Evolutionary conservation across 1,140 invertebrate species (phyloP), one percentile per base, ranked within the genome.

Genomic region (Panulirus ornatus): DNA sequence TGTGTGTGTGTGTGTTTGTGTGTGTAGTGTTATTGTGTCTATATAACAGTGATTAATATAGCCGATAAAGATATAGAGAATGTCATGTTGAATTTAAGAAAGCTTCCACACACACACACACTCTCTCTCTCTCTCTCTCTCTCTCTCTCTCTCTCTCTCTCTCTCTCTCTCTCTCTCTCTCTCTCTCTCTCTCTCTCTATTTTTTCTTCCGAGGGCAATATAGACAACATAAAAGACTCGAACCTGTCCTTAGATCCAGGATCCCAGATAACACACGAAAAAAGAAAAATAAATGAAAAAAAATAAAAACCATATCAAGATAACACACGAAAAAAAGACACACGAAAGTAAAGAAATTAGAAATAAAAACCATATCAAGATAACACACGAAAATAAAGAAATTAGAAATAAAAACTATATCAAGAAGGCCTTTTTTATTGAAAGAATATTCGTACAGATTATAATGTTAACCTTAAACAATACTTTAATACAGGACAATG

Each of bases 81-180:
- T n/a, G 5, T 27, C n/a, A 8, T n/a, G n/a, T 70, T 70, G 9
- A 19, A 30, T 27, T 1, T 1, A 27, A 22, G 11, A 30, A 9
- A 27, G n/a, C 66, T 3, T 11, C 14, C n/a, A 27, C 9, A 27
- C n/a, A n/a, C n/a, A n/a, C n/a, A n/a, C n/a, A n/a, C n/a, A n/a
- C n/a, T n/a, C n/a, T n/a, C n/a, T n/a, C n/a, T n/a, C n/a, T n/a
- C n/a, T 22, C 8, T 22, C 66, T 70, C 66, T 70, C 16, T 70
- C 66, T 70, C 54, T 58, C 54, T 58, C 54, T 58, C 54, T 70
- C 66, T 70, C 66, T 70, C 16, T 70, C 66, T 70, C 11, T 70
- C 66, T 16, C 66, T 70, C 5, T 47, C 44, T 14, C 14, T 14
- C 44, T 47, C 44, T 47, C 44, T 47, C 44, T 47, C 44, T 1